Conservation (phyloP, 2,113 vertebrate genomes). For the Acinonyx jubatus region DNA sequence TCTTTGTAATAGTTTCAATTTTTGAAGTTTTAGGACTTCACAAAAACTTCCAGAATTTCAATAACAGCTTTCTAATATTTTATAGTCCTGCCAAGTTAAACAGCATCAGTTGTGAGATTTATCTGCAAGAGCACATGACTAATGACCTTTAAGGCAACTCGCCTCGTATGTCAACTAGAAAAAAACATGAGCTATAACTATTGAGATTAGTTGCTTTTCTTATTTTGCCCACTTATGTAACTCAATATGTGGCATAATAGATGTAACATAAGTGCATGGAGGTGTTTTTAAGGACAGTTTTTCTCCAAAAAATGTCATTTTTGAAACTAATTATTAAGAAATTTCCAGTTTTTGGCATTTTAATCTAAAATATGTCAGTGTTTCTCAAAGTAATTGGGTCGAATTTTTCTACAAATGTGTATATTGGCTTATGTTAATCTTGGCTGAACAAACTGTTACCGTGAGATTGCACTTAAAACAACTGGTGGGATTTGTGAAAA, state of each 20-base stretch:
- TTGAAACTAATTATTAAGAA: constrained; percentile 64
- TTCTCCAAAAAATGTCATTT: constrained; percentile 67
- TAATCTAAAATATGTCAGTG: constrained; percentile 70
- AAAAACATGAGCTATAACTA: constrained; percentile 58
- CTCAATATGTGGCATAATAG: constrained; percentile 36
- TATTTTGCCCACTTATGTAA: constrained; percentile 58
- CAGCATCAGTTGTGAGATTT: constrained; percentile 65
- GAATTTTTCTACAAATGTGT: constrained; percentile 66
- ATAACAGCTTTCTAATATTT: constrained; percentile 64
- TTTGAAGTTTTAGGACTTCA: constrained; percentile 42
- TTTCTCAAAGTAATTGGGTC: constrained; percentile 54
- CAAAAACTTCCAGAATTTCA: constrained; percentile 43
- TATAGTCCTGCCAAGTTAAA: constrained; percentile 66
- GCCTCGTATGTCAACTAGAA: constrained; percentile 54
- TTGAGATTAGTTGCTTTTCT: constrained; percentile 20
- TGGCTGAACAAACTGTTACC: constrained; percentile 72
- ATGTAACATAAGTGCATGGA: constrained; percentile 55
- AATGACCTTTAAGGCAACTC: constrained; percentile 67
- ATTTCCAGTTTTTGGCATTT: constrained; percentile 61
- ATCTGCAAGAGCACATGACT: constrained; percentile 61
- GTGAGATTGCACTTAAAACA: constrained; percentile 60
- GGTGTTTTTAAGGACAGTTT: constrained; percentile 59
- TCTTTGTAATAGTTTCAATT: not conserved
- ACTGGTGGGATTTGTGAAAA: constrained; percentile 45
- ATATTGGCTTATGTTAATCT: constrained; percentile 56